Evolutionary conservation across 2,113 vertebrate species (phyloP).

Genomic region (Quiscalus mexicanus): DNA sequence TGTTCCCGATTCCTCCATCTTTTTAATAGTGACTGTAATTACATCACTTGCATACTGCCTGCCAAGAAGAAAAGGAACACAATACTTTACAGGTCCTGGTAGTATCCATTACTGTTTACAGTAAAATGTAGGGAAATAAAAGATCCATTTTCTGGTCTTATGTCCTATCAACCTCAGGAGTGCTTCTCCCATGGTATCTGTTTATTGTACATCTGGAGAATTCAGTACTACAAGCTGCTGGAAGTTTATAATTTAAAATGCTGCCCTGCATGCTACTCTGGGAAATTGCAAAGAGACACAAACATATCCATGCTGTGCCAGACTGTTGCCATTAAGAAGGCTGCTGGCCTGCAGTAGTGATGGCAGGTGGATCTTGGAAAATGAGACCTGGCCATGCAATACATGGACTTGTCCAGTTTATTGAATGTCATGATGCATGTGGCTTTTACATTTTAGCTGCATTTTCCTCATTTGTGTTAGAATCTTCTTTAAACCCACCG

Average conservation of each 20-base stretch:
- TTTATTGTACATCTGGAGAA: background rate
- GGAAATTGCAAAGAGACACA: background rate
- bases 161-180: background rate
- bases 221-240: background rate
- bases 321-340: background rate
- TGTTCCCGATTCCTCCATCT: conserved; percentile 70
- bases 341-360: background rate
- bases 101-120: background rate
- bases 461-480: background rate
- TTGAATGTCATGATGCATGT: background rate
- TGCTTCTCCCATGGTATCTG: background rate
- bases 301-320: background rate
- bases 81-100: background rate
- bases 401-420: background rate
- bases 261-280: background rate
- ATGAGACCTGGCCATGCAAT: background rate
- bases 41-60: conserved; percentile 79
- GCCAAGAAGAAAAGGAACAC: conserved; percentile 1
- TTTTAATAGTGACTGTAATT: conserved; percentile 63
- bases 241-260: background rate
- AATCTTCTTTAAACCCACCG: background rate
- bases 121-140: background rate
- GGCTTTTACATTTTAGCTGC: background rate
- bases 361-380: background rate
- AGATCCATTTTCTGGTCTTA: background rate